Base-by-base conservation (phyloP, 2,797 vertebrate genomes). In the Peromyscus eremicus region DNA sequence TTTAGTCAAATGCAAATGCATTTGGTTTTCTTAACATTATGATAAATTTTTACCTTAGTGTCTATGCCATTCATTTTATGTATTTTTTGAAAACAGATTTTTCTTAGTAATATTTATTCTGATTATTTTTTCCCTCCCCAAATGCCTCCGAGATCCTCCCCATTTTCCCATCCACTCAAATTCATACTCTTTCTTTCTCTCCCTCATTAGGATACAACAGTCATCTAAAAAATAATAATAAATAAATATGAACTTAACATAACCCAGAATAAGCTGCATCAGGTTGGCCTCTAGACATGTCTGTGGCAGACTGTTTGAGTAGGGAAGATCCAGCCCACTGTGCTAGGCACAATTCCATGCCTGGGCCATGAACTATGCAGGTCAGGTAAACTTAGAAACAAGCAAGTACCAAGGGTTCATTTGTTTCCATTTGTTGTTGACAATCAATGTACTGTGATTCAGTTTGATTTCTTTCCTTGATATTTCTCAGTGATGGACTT, bases 1-100 rank as follows among this genome's bases (percentile, higher is more conserved):
- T 88, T 96, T 91, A 95, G 92, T 94, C 80, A 86, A 93, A 80
- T 71, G 19, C 49, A 79, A 43, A 79, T 91, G 37, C 11, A 71
- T 70, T 96, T 80, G 73, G 17, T 7, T 94, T 94, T 82, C 21
- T 95, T 82, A 80, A 84, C n/a, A 46, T 62, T 79, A 70, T 70
- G 57, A 29, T 46, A 85, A 62, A 57, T 82, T 96, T 27, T 64
- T 93, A 94, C 23, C 4, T 32, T 66, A 94, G 17, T 85, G 34
- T 73, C n/a, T 73, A n/a, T 29, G 52, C 49, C 57, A 16, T 12
- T 8, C 7, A n/a, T 70, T 85, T 86, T 16, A n/a, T 37, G 25
- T 68, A n/a, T 85, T 70, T 68, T 27, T 70, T 70, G 32, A 70
- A 70, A 70, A 27, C 52, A 68, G 4, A 49, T n/a, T 52, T 52